Evolutionary conservation across 2,797 vertebrate species (phyloP).

Genomic region (Ibycter americanus): DNA sequence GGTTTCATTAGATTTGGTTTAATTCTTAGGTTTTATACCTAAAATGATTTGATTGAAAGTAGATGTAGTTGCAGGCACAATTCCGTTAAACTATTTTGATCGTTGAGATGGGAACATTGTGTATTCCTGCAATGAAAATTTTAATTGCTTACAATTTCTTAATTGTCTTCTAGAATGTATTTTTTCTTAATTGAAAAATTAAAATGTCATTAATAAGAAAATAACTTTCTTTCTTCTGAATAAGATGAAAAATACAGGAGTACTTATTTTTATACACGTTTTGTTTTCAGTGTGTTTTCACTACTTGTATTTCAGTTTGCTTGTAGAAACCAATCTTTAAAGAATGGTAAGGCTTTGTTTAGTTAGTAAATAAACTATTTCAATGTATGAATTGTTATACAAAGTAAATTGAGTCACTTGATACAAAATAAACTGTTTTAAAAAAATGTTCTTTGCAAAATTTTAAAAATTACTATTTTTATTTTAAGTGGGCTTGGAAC

Average conservation of each 20-base stretch:
- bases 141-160: neutral
- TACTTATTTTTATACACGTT: neutral
- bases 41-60: neutral
- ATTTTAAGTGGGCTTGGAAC: conserved; percentile 89
- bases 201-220: neutral
- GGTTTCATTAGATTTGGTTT: neutral
- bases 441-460: neutral
- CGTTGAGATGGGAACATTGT: neutral
- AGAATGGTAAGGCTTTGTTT: neutral
- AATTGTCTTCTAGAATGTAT: neutral
- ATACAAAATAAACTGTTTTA: neutral
- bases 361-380: neutral
- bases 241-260: neutral
- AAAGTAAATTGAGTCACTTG: neutral
- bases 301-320: neutral
- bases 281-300: neutral
- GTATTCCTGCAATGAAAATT: neutral
- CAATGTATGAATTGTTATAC: neutral
- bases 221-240: neutral
- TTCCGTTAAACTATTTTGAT: neutral
- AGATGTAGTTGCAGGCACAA: neutral
- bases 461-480: neutral
- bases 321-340: neutral
- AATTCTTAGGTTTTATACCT: neutral
- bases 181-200: neutral